Conservation (phyloP, 2,888 invertebrate genomes). For the Metallyticus violacea region DNA sequence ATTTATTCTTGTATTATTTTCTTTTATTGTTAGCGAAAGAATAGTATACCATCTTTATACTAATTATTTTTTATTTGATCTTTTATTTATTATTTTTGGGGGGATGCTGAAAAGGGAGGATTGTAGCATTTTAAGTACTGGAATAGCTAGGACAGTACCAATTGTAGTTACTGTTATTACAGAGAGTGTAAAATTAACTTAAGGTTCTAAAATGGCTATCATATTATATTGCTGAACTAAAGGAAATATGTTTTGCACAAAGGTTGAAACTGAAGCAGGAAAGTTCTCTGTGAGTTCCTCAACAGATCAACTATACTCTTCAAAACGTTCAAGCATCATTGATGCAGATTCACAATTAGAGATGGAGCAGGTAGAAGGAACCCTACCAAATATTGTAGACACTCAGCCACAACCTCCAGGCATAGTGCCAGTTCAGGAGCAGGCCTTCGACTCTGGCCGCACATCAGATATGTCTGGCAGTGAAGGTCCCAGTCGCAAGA, state of each 20-base stretch:
- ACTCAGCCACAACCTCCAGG: not conserved
- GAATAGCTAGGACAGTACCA: too few species aligned
- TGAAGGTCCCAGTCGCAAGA: constrained; percentile 7
- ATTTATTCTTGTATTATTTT: not conserved
- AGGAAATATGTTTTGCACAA: not conserved
- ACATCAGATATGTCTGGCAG: not conserved
- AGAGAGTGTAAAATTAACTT: not conserved
- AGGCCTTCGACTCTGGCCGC: not conserved
- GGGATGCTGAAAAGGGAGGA: too few species aligned
- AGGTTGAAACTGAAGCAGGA: not conserved
- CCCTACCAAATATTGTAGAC: not conserved
- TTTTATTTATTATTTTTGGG: too few species aligned
- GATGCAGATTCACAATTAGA: not conserved
- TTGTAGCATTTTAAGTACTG: too few species aligned
- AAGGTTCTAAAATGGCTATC: not conserved
- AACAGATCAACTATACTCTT: not conserved
- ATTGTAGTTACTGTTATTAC: too few species aligned
- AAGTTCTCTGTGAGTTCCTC: not conserved
- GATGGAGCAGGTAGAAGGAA: not conserved
- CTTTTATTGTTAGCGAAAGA: not conserved
- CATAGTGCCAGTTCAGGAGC: not conserved
- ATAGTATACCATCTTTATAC: not conserved
- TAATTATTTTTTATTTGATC: too few species aligned
- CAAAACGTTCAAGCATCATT: constrained; percentile 4
- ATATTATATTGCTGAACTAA: not conserved